Evolutionary conservation across 2,888 invertebrate species (phyloP).

Genomic region (Microctonus brassicae): DNA sequence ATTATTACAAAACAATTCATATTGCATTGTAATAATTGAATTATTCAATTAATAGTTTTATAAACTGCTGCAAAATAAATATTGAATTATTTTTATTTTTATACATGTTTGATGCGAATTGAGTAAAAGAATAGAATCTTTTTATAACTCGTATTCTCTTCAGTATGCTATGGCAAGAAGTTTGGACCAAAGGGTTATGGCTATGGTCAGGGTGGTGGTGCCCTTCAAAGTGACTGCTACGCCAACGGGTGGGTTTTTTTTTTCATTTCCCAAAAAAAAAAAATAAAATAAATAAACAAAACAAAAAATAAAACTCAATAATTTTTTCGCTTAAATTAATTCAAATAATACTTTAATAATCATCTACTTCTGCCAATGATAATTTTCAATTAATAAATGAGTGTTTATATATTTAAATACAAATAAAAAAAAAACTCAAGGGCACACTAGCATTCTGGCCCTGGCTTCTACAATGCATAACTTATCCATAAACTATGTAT

Average conservation of each 20-base stretch:
- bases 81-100: background rate
- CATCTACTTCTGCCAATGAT: background rate
- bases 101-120: background rate
- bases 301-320: background rate
- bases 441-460: slow-evolving; percentile 50
- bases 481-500: background rate
- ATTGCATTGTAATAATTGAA: too few species aligned
- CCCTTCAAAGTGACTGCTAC: slow-evolving; percentile 90
- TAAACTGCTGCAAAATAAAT: background rate
- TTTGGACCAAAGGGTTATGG: slow-evolving; percentile 98
- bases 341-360: background rate
- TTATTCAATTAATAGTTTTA: too few species aligned
- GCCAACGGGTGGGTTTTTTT: slow-evolving; percentile 81
- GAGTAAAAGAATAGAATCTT: background rate
- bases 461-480: slow-evolving; percentile 50
- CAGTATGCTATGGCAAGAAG: slow-evolving; percentile 96
- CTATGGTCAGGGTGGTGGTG: slow-evolving; percentile 96
- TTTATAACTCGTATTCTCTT: slow-evolving; percentile 63
- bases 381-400: slow-evolving; percentile 14
- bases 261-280: slow-evolving; percentile 22
- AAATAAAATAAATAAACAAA: slow-evolving; percentile 2
- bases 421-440: slow-evolving; percentile 45
- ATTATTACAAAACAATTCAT: too few species aligned
- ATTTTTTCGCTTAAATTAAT: slow-evolving; percentile 5
- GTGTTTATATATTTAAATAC: slow-evolving; percentile 4